A percentile compares a stretch with the other conserved stretches of the same genome.
phyloP scores from a whole-genome alignment of 37 sponge, comb jelly and placozoan genomes.

The Hormiphora californensis region DNA sequence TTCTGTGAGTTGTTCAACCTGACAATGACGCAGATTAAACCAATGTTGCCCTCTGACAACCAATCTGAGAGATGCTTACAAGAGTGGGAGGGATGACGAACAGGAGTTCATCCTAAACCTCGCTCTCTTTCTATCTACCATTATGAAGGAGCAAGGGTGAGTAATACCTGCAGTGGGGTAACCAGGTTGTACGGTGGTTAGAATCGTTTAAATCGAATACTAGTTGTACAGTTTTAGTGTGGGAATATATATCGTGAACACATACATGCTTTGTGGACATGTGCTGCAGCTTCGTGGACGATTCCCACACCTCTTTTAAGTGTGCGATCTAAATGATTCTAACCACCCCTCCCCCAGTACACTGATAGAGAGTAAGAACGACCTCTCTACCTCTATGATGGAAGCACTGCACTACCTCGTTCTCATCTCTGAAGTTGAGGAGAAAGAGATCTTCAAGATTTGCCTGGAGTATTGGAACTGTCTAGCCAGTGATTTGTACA shows the following conservation, averaged over 20 bases:
- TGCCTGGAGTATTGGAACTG: slow-evolving; percentile 97
- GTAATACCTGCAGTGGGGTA: slow-evolving; percentile 75
- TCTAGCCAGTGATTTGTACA: slow-evolving; percentile 85
- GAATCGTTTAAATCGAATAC: too few species aligned
- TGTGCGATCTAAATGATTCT: too few species aligned
- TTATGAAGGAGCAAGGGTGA: slow-evolving; percentile 80
- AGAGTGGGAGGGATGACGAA: slow-evolving; percentile 84
- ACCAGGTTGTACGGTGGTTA: too few species aligned
- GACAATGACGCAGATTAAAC: slow-evolving; percentile 84
- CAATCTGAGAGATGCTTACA: slow-evolving; percentile 90
- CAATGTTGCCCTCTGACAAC: slow-evolving; percentile 91
- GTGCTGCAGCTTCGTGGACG: too few species aligned
- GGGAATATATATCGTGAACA: too few species aligned
- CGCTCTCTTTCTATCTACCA: slow-evolving; percentile 88
- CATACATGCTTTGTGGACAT: too few species aligned
- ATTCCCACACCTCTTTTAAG: too few species aligned
- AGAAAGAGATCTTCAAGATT: slow-evolving; percentile 99
- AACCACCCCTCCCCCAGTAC: neutral
- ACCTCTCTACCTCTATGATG: neutral
- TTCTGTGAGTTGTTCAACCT: slow-evolving; percentile 75
- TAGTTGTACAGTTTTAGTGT: too few species aligned
- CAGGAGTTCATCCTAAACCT: slow-evolving; percentile 97
- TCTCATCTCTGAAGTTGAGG: slow-evolving; percentile 89
- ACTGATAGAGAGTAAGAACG: slow-evolving; percentile 2
- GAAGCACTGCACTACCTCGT: slow-evolving; percentile 97